Conservation (phyloP, 2,113 vertebrate genomes). For the Glaucidium brasilianum region DNA sequence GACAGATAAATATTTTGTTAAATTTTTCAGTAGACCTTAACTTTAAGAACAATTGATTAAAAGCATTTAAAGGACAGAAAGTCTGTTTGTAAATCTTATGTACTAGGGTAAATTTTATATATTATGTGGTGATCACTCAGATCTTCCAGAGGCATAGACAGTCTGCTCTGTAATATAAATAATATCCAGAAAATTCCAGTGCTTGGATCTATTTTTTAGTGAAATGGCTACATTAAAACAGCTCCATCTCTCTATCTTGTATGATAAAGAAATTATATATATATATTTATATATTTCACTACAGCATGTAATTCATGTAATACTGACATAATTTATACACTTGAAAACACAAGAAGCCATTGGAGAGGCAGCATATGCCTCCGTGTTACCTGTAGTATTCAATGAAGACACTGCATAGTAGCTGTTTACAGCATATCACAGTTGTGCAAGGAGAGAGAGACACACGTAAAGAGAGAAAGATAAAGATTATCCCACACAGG, state of each 20-base stretch:
- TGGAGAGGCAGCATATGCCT: neutral
- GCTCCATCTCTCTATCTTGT: neutral
- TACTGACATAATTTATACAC: neutral
- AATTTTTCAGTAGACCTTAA: neutral
- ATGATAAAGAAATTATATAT: neutral
- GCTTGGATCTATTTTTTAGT: neutral
- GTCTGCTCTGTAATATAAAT: neutral
- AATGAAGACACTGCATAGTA: neutral
- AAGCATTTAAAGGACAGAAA: neutral
- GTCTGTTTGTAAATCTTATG: neutral
- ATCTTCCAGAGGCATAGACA: neutral
- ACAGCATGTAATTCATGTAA: neutral
- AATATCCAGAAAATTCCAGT: neutral
- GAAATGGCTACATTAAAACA: neutral
- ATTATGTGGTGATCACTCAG: neutral
- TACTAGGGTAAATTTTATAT: neutral
- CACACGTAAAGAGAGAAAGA: neutral
- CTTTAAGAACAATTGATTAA: neutral
- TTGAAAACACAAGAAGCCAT: neutral
- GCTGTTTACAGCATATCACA: neutral
- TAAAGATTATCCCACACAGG: neutral
- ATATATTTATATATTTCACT: neutral
- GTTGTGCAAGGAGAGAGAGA: neutral
- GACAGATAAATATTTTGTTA: neutral
- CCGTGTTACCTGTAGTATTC: neutral